phyloP scores from a whole-genome alignment of 2,113 vertebrate genomes.

The Silurus meridionalis region DNA sequence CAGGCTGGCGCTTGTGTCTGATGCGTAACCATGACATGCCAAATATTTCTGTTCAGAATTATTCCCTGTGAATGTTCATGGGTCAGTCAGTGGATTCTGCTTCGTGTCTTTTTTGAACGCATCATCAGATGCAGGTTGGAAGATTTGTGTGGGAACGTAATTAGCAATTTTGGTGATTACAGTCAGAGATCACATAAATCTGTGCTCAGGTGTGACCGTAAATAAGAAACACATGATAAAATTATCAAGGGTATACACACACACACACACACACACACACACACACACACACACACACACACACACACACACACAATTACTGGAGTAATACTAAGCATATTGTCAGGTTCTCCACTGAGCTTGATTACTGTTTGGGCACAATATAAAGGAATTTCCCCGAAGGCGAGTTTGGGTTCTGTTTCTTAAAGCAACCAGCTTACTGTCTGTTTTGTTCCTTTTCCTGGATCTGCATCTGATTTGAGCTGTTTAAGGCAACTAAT shows the following conservation, averaged over 20 bases:
- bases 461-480: conserved; percentile 27
- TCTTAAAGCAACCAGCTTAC: conserved; percentile 27
- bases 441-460: conserved; percentile 8
- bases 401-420: conserved; percentile 23
- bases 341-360: conserved; percentile 20
- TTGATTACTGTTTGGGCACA: conserved; percentile 42
- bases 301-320: not conserved
- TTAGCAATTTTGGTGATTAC: not conserved
- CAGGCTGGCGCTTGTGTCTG: not conserved
- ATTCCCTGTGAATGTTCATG: not conserved
- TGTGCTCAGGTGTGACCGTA: conserved; percentile 16
- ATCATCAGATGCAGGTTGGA: not conserved
- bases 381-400: conserved; percentile 34
- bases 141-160: not conserved
- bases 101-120: not conserved
- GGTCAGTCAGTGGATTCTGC: not conserved
- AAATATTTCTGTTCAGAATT: not conserved
- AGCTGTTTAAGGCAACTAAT: conserved; percentile 38
- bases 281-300: not conserved
- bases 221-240: conserved; percentile 33
- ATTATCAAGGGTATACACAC: not conserved
- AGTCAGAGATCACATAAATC: not conserved
- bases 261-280: not conserved
- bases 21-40: not conserved
- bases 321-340: not conserved